A percentile compares a stretch with the other conserved stretches of the same genome.
These are phyloP conservation scores for Gadus macrocephalus DNA, from an alignment of 2,113 vertebrate species.

Conservation along the genomic window DNA sequence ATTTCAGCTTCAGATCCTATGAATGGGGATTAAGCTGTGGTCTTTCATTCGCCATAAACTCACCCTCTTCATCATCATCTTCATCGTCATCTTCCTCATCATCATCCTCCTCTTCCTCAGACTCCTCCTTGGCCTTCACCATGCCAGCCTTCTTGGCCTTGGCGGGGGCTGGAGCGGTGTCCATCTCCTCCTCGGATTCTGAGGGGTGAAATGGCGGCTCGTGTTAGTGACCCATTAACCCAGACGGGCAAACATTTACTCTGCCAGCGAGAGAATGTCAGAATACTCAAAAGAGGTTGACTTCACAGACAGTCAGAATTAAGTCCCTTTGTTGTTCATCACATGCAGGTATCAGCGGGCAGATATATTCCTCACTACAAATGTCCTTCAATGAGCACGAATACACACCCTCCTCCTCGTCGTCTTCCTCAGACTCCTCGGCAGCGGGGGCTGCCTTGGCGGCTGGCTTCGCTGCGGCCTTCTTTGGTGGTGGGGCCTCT, in stretches of 20 bases:
- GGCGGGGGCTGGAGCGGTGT: conserved; percentile 71
- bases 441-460: conserved; percentile 54
- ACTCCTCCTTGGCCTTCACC: conserved; percentile 81
- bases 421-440: conserved; percentile 67
- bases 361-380: not conserved
- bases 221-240: not conserved
- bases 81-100: conserved; percentile 81
- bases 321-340: conserved; percentile 83
- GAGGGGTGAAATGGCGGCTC: conserved; percentile 16
- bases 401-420: conserved; percentile 62
- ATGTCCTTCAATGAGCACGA: too few species aligned
- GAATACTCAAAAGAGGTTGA: conserved; percentile 65
- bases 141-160: conserved; percentile 83
- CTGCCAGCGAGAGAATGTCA: conserved; percentile 13
- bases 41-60: conserved; percentile 11
- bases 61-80: conserved; percentile 71
- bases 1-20: not conserved
- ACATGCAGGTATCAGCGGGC: conserved; percentile 30
- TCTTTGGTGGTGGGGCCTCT: conserved; percentile 69
- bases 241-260: not conserved
- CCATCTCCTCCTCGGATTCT: conserved; percentile 95
- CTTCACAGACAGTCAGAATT: conserved; percentile 82
- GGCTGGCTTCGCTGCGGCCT: conserved; percentile 53
- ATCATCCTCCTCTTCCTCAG: conserved; percentile 74
- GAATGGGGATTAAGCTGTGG: too few species aligned